Conservation (phyloP, 37 sponge, comb jelly and placozoan genomes). For the Spongilla lacustris region DNA sequence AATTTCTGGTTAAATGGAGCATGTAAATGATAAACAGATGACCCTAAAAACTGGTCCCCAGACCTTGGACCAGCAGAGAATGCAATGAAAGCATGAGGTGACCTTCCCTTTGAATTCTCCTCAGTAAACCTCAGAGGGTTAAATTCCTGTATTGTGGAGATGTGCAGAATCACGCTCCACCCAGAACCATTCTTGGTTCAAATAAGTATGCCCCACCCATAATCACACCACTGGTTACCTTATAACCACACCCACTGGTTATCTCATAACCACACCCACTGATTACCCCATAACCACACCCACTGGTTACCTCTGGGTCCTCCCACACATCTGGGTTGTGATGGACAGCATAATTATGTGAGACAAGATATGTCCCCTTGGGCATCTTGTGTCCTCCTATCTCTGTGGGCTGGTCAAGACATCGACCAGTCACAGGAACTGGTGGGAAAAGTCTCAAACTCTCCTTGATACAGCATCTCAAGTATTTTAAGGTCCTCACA, state of each 20-base stretch:
- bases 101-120: conserved; percentile 65
- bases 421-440: conserved; percentile 60
- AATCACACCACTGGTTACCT: too few relatives aligned
- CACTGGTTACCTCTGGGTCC: conserved; percentile 68
- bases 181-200: too few relatives aligned
- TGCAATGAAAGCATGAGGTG: conserved; percentile 80
- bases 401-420: conserved; percentile 50
- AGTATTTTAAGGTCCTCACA: conserved; percentile 55
- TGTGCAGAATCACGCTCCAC: too few relatives aligned
- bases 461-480: conserved; percentile 87
- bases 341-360: conserved; percentile 62
- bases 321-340: conserved; percentile 85
- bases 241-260: too few relatives aligned
- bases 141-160: conserved; percentile 56
- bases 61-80: conserved; percentile 93
- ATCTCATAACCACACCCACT: too few relatives aligned
- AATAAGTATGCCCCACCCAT: too few relatives aligned
- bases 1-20: conserved; percentile 52
- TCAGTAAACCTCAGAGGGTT: conserved; percentile 85
- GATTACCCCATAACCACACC: too few relatives aligned
- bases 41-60: not conserved
- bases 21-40: not conserved
- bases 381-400: conserved; percentile 67
- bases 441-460: conserved; percentile 84
- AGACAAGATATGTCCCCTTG: conserved; percentile 44